Base-by-base conservation (phyloP, 2,797 vertebrate genomes). In the Agapornis canus region DNA sequence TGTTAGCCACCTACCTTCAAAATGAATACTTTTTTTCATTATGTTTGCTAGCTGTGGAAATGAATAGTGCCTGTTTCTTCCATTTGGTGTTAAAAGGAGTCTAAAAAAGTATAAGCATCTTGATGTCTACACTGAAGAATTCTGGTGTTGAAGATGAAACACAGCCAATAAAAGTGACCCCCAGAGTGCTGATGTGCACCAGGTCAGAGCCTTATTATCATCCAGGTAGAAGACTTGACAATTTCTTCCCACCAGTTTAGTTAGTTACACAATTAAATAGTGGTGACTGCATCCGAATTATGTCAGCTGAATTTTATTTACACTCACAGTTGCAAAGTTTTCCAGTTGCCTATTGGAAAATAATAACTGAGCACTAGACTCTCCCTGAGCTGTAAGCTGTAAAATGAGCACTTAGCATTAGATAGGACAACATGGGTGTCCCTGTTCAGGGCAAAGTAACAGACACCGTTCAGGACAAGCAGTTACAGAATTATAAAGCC, bases 401-500 rank as follows among this genome's bases (percentile, higher is more conserved):
- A 69, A 61, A 94, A 64, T 1, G 40, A 80, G 9, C 18, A 14
- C 43, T 92, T 78, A 42, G 45, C 22, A 8, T 82, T 42, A 72
- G 31, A 64, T 6, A 68, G 61, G 47, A 65, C 54, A 89, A 52
- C 5, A n/a, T 4, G 27, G 70, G 37, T 10, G 22, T 52, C 43
- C 37, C 20, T 32, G 1, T 42, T 63, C 29, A 22, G 39, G 49
- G 18, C 9, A 57, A 22, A 87, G 68, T 21, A 47, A 27, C 37
- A 59, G 57, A 76, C 14, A 25, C 26, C 0, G 0, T 70, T 63
- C 47, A 81, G 77, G 45, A 78, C 51, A 86, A 75, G 61, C 5
- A 4, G 10, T 42, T 90, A 66, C 75, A 71, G 72, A 86, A 81
- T 78, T 91, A 84, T 81, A 91, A 96, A 96, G 82, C 83, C 56